Evolutionary conservation across 2,113 vertebrate species (phyloP).

Genomic region (Dermatemys mawii): DNA sequence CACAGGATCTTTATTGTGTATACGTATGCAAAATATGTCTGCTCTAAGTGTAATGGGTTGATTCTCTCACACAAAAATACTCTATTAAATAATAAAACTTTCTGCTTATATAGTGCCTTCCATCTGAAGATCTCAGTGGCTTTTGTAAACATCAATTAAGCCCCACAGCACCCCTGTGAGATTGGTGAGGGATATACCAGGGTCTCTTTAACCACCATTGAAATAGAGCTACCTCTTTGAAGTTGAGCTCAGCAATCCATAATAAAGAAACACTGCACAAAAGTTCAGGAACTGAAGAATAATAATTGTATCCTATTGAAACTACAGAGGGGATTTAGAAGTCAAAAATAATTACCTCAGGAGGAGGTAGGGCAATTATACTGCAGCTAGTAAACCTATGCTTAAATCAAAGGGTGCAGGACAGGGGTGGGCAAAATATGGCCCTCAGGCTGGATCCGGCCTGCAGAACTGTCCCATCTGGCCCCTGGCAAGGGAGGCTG

Average conservation of each 20-base stretch:
- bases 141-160: not conserved
- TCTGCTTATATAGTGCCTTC: not conserved
- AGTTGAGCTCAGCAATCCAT: not conserved
- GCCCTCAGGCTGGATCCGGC: too few relatives aligned
- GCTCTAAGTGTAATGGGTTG: not conserved
- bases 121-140: not conserved
- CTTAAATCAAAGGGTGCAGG: not conserved
- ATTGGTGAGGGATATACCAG: not conserved
- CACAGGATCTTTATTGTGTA: not conserved
- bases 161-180: not conserved
- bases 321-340: not conserved
- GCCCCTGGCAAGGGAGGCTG: too few relatives aligned
- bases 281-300: not conserved
- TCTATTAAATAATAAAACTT: not conserved
- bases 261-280: not conserved
- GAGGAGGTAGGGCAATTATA: not conserved
- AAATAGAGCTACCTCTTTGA: not conserved
- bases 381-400: not conserved
- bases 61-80: not conserved
- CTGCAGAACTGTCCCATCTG: too few relatives aligned
- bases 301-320: not conserved
- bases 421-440: too few relatives aligned
- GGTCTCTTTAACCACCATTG: not conserved
- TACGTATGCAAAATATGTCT: not conserved
- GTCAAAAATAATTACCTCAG: not conserved